phyloP scores from a whole-genome alignment of 2,888 invertebrate species.

The Drosophila paranaensis region DNA sequence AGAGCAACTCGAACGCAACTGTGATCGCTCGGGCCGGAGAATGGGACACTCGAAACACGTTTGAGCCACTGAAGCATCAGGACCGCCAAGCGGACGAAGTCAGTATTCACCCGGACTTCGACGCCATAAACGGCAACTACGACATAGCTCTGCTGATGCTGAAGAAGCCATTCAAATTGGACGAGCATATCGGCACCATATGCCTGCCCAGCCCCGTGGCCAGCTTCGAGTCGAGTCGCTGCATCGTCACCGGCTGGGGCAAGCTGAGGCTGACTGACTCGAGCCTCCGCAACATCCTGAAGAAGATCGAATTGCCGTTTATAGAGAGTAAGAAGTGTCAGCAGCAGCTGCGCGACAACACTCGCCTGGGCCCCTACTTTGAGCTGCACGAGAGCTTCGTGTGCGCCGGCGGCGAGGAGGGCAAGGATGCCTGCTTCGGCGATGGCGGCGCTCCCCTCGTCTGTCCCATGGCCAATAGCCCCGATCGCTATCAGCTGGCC shows the following conservation, averaged over 20 bases:
- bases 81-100: conserved; percentile 87
- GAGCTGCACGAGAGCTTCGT: conserved; percentile 88
- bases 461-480: conserved; percentile 86
- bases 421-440: conserved; percentile 89
- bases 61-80: conserved; percentile 86
- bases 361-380: conserved; percentile 88
- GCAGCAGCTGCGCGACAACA: conserved; percentile 84
- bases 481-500: conserved; percentile 67
- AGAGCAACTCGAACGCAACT: not conserved
- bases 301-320: conserved; percentile 89
- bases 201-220: conserved; percentile 87
- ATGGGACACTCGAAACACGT: conserved; percentile 78
- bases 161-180: conserved; percentile 86
- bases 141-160: conserved; percentile 91
- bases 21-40: conserved; percentile 87
- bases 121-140: conserved; percentile 87
- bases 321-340: conserved; percentile 86
- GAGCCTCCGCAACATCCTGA: conserved; percentile 85
- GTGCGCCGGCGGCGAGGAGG: conserved; percentile 91
- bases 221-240: conserved; percentile 64
- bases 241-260: conserved; percentile 82
- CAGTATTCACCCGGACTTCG: conserved; percentile 83
- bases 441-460: conserved; percentile 92
- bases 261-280: conserved; percentile 24
- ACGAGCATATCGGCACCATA: conserved; percentile 88